Conservation (phyloP, 2,797 vertebrate species). For the Notolabrus celidotus region DNA sequence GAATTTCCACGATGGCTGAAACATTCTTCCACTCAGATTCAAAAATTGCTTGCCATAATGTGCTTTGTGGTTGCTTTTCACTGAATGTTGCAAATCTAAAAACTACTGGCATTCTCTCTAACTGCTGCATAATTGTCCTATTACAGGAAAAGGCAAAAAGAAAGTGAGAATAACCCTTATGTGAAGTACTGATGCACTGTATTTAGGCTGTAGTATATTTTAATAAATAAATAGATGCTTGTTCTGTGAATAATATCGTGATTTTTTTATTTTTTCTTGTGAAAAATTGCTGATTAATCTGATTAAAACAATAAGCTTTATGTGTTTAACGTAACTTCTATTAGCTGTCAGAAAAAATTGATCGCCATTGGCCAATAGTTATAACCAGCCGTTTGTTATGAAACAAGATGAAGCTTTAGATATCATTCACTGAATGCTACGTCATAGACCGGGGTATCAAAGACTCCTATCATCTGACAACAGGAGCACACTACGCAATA, state of each 20-base stretch:
- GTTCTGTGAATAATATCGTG: conserved; percentile 11
- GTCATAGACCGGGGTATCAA: no score
- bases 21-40: conserved; percentile 20
- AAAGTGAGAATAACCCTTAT: background rate
- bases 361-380: no score
- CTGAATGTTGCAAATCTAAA: conserved; percentile 24
- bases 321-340: no score
- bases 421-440: no score
- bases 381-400: no score
- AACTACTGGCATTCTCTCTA: conserved; percentile 30
- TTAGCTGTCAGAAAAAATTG: background rate
- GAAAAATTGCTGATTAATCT: background rate
- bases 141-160: conserved; percentile 13
- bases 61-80: conserved; percentile 30
- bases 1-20: conserved; percentile 31
- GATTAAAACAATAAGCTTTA: background rate
- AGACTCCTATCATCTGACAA: background rate
- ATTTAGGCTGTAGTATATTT: conserved; percentile 35
- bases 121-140: conserved; percentile 10
- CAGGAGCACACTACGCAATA: no score
- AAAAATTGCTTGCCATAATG: conserved; percentile 13
- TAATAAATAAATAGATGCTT: conserved; percentile 41
- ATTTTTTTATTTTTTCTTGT: conserved; percentile 1
- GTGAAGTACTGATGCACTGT: conserved; percentile 13
- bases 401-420: no score